These are phyloP conservation scores for Drosophila tripunctata DNA, from an alignment of 2,888 invertebrate genomes.

Conservation along the genomic window DNA sequence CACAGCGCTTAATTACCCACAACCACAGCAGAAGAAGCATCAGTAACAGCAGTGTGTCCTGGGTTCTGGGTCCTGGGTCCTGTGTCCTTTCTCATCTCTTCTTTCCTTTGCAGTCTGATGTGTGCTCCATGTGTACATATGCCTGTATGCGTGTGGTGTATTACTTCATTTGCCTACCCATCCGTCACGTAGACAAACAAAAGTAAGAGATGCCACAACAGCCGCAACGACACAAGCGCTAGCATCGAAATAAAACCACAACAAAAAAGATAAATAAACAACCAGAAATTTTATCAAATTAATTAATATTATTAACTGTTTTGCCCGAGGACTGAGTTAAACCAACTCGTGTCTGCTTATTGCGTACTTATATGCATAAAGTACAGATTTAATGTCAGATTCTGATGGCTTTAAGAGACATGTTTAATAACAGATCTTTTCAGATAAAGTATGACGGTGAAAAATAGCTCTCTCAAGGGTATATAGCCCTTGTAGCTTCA, in stretches of 20 bases:
- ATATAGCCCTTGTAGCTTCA: too few species aligned
- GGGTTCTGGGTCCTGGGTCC: slow-evolving; percentile 38
- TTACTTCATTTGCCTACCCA: slow-evolving; percentile 43
- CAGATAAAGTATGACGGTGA: too few species aligned
- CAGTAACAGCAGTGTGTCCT: not conserved
- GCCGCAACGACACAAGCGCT: slow-evolving; percentile 28
- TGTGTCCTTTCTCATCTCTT: not conserved
- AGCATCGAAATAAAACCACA: slow-evolving; percentile 1
- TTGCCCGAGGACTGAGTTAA: not conserved
- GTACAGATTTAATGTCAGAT: too few species aligned
- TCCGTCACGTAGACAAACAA: slow-evolving; percentile 14
- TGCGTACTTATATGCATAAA: not conserved
- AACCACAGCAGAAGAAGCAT: slow-evolving; percentile 19
- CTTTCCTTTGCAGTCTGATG: not conserved
- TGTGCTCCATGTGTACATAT: not conserved
- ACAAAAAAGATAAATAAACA: not conserved
- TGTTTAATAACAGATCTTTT: not conserved
- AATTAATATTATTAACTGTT: slow-evolving; percentile 2
- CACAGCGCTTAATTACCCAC: slow-evolving; percentile 66
- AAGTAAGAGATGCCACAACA: slow-evolving; percentile 11
- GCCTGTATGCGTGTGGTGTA: slow-evolving; percentile 6
- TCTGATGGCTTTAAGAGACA: too few species aligned
- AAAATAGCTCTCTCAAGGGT: too few species aligned
- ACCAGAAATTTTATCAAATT: slow-evolving; percentile 16
- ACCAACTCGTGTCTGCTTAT: not conserved